Base-by-base conservation (phyloP, 2,888 invertebrate genomes). In the Dryomyza anilis region DNA sequence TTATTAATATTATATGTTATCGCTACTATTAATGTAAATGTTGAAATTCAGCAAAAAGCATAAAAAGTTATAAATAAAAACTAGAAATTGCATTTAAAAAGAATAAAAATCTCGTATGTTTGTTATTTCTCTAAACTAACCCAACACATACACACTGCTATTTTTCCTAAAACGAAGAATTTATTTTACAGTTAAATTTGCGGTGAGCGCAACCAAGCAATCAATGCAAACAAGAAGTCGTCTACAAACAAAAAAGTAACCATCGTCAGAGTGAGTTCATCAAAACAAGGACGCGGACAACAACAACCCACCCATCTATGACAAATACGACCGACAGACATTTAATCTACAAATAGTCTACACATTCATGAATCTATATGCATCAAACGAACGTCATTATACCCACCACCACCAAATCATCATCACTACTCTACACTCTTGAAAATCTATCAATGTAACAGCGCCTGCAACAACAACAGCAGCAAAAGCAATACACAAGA, bases 151-250 rank as follows among this genome's bases (percentile, higher is more conserved):
- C n/a, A 64, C 45, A 36, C 43, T 55, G 58, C 23, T 36, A 36
- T 19, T 30, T 50, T 50, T 61, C 29, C 65, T 63, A 67, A 68
- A 69, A 69, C 69, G 60, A 66, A 56, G 50, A 69, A 65, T 70
- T 70, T 72, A 69, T 72, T 69, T 71, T 72, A 60, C 70, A 72
- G 71, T 67, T 66, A 67, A 21, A 33, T 62, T 52, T n/a, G 61
- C 66, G 62, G 64, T 58, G 52, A 53, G 60, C 29, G 56, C 45
- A 60, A 45, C 36, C 36, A 46, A 60, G 14, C 12, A 27, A 30
- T 57, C 43, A 21, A 52, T 27, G 46, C 12, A 61, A 10, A 59
- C 45, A 53, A 36, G 19, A 58, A 52, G 52, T 2, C 12, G 14
- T 50, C 21, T 43, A 16, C 39, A n/a, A n/a, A n/a, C 36, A 14